Conservation (phyloP, 2,888 invertebrate species). For the Steinernema scapterisci region DNA sequence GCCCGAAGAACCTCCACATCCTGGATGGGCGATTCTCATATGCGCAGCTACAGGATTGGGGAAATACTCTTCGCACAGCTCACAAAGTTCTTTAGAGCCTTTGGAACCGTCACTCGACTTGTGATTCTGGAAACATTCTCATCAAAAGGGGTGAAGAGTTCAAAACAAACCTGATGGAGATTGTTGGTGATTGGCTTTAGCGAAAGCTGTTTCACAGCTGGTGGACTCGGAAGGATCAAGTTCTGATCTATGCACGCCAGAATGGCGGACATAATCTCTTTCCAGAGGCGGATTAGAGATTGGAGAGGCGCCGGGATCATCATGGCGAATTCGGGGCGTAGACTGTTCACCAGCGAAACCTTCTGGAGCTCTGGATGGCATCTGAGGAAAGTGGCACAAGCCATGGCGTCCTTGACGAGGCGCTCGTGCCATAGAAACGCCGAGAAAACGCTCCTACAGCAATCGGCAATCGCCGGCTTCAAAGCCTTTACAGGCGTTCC, state of each 20-base stretch:
- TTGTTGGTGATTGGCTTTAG: conserved; percentile 28
- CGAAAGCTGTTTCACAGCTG: conserved; percentile 55
- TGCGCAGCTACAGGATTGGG: conserved; percentile 84
- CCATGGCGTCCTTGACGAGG: conserved; percentile 95
- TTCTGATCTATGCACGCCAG: conserved; percentile 73
- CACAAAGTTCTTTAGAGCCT: conserved; percentile 74
- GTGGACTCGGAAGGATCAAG: conserved; percentile 74
- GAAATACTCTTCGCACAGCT: conserved; percentile 78
- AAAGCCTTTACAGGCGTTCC: conserved; percentile 42
- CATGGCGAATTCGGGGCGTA: neutral
- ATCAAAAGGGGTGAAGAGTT: neutral
- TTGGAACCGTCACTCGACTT: neutral
- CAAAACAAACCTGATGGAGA: neutral
- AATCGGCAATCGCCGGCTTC: conserved; percentile 57
- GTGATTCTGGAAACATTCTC: neutral
- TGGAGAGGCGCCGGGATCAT: conserved; percentile 52
- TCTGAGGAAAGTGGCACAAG: conserved; percentile 92
- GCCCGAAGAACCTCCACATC: conserved; percentile 83
- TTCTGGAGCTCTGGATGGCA: conserved; percentile 73
- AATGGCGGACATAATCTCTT: conserved; percentile 77
- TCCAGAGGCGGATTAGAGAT: conserved; percentile 74
- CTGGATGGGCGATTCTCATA: conserved; percentile 86
- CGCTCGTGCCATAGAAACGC: conserved; percentile 97
- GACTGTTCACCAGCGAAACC: conserved; percentile 33
- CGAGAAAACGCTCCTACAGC: conserved; percentile 84